Evolutionary conservation across 1,140 invertebrate species (phyloP).

Genomic region (Cydia splendana): DNA sequence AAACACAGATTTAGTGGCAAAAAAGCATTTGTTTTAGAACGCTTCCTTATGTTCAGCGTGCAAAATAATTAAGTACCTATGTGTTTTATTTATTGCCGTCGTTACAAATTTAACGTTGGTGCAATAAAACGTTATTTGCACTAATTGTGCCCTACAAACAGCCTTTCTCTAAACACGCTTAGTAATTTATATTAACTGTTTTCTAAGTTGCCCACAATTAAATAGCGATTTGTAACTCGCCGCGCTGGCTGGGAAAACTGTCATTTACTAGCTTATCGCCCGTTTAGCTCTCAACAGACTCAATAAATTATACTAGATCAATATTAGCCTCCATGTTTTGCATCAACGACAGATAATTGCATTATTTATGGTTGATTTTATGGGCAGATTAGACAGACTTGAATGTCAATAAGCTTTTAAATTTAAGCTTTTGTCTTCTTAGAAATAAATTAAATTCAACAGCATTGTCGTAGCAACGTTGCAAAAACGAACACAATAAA

Average conservation of each 20-base stretch:
- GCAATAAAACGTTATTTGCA: neutral
- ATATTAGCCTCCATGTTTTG: neutral
- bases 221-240: constrained; percentile 11
- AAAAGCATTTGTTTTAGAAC: neutral
- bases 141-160: constrained; percentile 10
- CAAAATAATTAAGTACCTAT: neutral
- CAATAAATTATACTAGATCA: constrained; percentile 1
- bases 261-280: constrained; percentile 6
- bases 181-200: constrained; percentile 26
- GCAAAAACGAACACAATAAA: too few species aligned
- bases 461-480: too few species aligned
- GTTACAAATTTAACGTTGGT: neutral
- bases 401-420: neutral
- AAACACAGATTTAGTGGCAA: too few species aligned
- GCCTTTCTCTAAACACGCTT: constrained; percentile 1
- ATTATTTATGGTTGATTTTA: constrained; percentile 1
- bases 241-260: neutral
- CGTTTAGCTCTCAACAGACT: neutral
- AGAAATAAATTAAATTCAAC: too few species aligned
- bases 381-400: neutral
- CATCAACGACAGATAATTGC: neutral
- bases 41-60: neutral
- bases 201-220: constrained; percentile 20
- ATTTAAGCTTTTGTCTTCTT: neutral
- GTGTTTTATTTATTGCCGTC: neutral